A percentile compares a stretch with the other conserved stretches of the same genome.
Conservation (phyloP, 1,140 invertebrate species). For the Spodoptera frugiperda region DNA sequence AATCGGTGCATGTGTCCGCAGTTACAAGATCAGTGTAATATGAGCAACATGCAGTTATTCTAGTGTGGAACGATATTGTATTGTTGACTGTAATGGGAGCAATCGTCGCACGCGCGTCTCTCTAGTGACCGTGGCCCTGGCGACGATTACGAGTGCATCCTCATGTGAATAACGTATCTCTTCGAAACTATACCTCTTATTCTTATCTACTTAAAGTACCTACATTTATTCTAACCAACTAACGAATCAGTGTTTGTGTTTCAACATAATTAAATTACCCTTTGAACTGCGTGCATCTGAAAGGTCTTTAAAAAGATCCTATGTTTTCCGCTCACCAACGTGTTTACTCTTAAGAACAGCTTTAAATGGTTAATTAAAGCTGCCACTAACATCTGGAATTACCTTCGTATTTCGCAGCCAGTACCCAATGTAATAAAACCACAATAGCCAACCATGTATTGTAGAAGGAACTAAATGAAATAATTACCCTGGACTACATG, state of each 20-base stretch:
- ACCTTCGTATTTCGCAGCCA: not conserved
- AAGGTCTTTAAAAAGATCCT: no score
- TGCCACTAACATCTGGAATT: conserved; percentile 8
- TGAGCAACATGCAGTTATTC: not conserved
- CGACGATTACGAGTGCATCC: no score
- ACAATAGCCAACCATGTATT: conserved; percentile 2
- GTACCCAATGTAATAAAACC: conserved; percentile 9
- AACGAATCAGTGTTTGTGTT: no score
- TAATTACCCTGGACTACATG: not conserved
- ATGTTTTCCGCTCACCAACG: no score
- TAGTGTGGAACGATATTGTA: conserved; percentile 1
- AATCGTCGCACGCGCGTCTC: not conserved
- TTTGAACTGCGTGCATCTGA: no score
- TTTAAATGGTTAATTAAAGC: conserved; percentile 32
- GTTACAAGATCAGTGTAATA: not conserved
- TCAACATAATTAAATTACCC: no score
- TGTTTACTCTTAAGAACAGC: not conserved
- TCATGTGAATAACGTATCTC: no score
- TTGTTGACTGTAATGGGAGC: conserved; percentile 2
- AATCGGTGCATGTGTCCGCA: not conserved
- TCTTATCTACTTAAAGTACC: no score
- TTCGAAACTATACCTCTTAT: no score
- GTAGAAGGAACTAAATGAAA: not conserved
- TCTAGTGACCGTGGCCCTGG: not conserved
- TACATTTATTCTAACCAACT: no score